A percentile compares a stretch with the other conserved stretches of the same genome.
phyloP scores from a whole-genome alignment of 2,797 vertebrate genomes.

The Mus caroli region DNA sequence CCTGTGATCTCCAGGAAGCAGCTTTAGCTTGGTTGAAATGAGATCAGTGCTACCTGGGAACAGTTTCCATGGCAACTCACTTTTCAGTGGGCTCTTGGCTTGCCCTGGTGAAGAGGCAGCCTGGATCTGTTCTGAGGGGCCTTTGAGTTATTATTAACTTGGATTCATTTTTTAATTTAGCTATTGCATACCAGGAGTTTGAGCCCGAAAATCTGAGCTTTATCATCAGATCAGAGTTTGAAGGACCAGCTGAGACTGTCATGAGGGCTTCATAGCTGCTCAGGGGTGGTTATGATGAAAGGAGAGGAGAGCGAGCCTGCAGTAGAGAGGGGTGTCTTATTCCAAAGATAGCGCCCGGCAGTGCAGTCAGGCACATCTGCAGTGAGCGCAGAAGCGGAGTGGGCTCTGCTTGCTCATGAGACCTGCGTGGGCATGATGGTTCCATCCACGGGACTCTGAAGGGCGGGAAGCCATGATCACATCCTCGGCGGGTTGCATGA shows the following conservation, averaged over 20 bases:
- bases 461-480: background rate
- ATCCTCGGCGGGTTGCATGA: background rate
- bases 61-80: background rate
- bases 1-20: background rate
- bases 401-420: background rate
- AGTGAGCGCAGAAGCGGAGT: background rate
- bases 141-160: background rate
- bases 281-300: background rate
- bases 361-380: rapidly evolving
- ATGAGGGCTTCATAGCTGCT: background rate
- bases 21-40: rapidly evolving
- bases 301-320: background rate
- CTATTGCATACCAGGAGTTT: background rate
- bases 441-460: background rate
- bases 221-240: background rate
- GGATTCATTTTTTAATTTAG: background rate
- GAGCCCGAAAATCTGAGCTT: background rate
- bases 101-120: background rate
- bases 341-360: background rate
- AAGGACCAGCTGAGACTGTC: background rate
- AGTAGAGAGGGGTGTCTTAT: background rate
- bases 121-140: background rate
- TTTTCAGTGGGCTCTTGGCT: background rate
- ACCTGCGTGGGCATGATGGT: background rate
- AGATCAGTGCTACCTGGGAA: background rate